phyloP scores from a whole-genome alignment of 2,113 vertebrate species.

The Eudorcas thomsonii region DNA sequence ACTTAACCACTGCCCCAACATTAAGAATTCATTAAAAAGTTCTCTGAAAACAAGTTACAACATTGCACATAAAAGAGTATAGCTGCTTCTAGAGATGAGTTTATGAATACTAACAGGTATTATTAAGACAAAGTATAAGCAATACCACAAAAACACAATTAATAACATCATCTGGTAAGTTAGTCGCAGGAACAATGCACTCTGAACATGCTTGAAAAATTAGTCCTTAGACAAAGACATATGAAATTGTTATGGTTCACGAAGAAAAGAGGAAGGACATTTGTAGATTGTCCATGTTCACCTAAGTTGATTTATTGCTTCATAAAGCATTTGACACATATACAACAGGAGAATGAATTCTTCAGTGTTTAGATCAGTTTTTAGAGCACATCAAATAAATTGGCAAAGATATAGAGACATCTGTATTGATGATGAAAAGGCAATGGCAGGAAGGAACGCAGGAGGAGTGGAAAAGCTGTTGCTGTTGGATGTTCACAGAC shows the following conservation, averaged over 20 bases:
- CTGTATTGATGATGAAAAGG: constrained; percentile 43
- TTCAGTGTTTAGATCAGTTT: constrained; percentile 40
- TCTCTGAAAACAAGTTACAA: constrained; percentile 22
- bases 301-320: constrained; percentile 64
- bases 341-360: constrained; percentile 44
- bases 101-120: neutral
- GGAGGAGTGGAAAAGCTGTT: neutral
- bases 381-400: constrained; percentile 59
- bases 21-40: constrained; percentile 2
- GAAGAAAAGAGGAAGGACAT: neutral
- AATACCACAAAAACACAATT: neutral
- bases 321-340: constrained; percentile 49
- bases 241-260: constrained; percentile 24
- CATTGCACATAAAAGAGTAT: neutral
- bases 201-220: constrained; percentile 45
- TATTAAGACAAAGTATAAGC: neutral
- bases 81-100: neutral
- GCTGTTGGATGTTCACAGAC: neutral
- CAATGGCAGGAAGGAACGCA: constrained; percentile 3
- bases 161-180: constrained; percentile 1
- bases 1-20: neutral
- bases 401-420: constrained; percentile 60
- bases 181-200: neutral
- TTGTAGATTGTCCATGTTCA: neutral
- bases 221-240: constrained; percentile 29